Conservation (phyloP, 1,140 invertebrate species). For the Drosophila albomicans region DNA sequence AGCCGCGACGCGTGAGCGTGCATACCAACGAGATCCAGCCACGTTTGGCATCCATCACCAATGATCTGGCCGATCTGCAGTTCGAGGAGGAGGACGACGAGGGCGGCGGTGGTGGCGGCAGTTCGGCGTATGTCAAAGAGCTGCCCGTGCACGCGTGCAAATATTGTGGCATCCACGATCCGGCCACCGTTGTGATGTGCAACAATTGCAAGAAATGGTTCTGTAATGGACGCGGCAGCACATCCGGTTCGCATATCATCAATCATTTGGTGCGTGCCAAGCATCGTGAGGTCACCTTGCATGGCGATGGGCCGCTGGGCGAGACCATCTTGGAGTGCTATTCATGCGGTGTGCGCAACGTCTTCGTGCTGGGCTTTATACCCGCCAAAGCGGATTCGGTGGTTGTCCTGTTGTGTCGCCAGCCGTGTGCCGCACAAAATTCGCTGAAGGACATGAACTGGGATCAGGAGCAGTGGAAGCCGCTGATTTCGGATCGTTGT, state of each 20-base stretch:
- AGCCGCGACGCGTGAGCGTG: slow-evolving; percentile 87
- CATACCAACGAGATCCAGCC: slow-evolving; percentile 87
- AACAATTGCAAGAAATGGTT: slow-evolving; percentile 99
- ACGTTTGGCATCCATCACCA: slow-evolving; percentile 90
- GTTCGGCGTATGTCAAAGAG: slow-evolving; percentile 87
- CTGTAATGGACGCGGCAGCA: slow-evolving; percentile 99
- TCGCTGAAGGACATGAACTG: slow-evolving; percentile 99
- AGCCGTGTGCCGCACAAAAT: slow-evolving; percentile 98
- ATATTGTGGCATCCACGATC: slow-evolving; percentile 99
- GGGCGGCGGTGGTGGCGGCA: slow-evolving; percentile 63
- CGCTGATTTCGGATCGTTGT: slow-evolving; percentile 97
- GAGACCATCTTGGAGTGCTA: slow-evolving; percentile 99
- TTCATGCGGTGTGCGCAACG: slow-evolving; percentile 98
- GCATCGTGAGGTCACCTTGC: slow-evolving; percentile 99
- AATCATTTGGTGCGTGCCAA: slow-evolving; percentile 99
- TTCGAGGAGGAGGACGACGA: slow-evolving; percentile 97
- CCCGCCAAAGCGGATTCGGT: slow-evolving; percentile 99
- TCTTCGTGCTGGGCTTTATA: slow-evolving; percentile 99
- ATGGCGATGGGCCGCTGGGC: slow-evolving; percentile 98
- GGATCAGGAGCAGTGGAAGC: slow-evolving; percentile 99
- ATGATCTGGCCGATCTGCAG: slow-evolving; percentile 92
- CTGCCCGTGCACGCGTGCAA: slow-evolving; percentile 97
- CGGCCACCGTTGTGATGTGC: slow-evolving; percentile 98
- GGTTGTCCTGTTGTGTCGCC: slow-evolving; percentile 98
- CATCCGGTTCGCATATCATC: slow-evolving; percentile 99